Percentiles rank a stretch among this genome's conserved stretches.
Evolutionary conservation across 2,113 vertebrate species (phyloP).

Genomic region (Asarcornis scutulata): DNA sequence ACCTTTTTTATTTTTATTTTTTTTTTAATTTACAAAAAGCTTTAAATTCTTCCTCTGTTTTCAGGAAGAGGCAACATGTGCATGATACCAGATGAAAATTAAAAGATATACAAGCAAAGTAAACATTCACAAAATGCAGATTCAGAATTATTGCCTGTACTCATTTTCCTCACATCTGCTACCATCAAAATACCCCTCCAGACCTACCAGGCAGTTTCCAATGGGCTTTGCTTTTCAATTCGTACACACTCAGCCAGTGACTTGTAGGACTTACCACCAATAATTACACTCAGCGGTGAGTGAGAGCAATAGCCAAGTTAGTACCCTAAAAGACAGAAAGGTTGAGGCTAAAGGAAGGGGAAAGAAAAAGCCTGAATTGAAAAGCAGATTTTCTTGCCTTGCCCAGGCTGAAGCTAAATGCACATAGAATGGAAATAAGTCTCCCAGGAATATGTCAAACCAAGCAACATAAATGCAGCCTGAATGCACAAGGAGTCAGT

Average conservation of each 20-base stretch:
- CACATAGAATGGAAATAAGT: neutral
- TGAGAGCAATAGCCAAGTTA: neutral
- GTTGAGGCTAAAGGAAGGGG: neutral
- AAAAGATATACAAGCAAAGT: neutral
- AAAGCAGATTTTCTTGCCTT: neutral
- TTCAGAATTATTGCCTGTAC: neutral
- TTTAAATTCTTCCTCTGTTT: neutral
- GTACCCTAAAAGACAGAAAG: neutral
- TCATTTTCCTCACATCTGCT: neutral
- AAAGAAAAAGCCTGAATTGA: neutral
- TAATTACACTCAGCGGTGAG: neutral
- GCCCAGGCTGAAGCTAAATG: neutral
- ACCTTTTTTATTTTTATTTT: neutral
- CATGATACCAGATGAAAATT: neutral
- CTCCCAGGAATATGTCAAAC: slow-evolving; percentile 14
- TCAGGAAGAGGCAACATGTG: neutral
- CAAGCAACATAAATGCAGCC: neutral
- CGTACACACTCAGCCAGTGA: neutral
- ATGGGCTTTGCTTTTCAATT: neutral
- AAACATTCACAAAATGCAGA: neutral
- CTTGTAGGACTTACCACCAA: neutral
- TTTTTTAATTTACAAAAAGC: neutral
- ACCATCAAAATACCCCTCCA: neutral
- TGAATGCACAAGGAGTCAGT: neutral
- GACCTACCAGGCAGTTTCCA: neutral